Percentiles rank a stretch among this genome's conserved stretches.
These are phyloP conservation scores for Xestobium rufovillosum DNA, from an alignment of 2,888 invertebrate species.

Conservation along the genomic window DNA sequence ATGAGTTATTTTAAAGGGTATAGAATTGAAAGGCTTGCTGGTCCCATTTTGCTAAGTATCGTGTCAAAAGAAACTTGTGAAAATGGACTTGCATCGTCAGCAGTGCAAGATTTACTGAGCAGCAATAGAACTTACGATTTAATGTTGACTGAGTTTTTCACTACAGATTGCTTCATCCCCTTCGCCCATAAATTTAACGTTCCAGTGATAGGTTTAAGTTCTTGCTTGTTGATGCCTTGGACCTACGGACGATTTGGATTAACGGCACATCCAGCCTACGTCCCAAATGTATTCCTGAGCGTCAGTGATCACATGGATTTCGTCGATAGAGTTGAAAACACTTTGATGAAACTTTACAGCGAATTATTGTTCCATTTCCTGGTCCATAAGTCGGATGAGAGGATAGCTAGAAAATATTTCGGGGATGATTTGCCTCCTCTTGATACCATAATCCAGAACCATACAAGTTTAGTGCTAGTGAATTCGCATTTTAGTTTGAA, in stretches of 20 bases:
- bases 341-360: constrained; percentile 23
- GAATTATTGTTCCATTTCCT: constrained; percentile 25
- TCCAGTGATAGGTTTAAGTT: constrained; percentile 49
- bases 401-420: constrained; percentile 29
- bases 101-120: neutral
- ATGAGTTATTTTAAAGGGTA: neutral
- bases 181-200: constrained; percentile 54
- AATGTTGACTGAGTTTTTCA: constrained; percentile 60
- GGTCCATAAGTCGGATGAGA: constrained; percentile 24
- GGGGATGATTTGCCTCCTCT: constrained; percentile 32
- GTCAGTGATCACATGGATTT: constrained; percentile 29
- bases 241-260: constrained; percentile 41
- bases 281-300: constrained; percentile 42
- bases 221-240: constrained; percentile 45
- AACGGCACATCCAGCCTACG: constrained; percentile 43
- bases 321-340: constrained; percentile 30
- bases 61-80: neutral
- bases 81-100: neutral
- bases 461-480: constrained; percentile 31
- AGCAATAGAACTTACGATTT: neutral
- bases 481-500: neutral
- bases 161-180: constrained; percentile 60
- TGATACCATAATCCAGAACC: constrained; percentile 41
- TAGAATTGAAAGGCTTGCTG: neutral
- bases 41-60: neutral